Conservation (phyloP, 2,113 vertebrate genomes). For the Oophaga pumilio region DNA sequence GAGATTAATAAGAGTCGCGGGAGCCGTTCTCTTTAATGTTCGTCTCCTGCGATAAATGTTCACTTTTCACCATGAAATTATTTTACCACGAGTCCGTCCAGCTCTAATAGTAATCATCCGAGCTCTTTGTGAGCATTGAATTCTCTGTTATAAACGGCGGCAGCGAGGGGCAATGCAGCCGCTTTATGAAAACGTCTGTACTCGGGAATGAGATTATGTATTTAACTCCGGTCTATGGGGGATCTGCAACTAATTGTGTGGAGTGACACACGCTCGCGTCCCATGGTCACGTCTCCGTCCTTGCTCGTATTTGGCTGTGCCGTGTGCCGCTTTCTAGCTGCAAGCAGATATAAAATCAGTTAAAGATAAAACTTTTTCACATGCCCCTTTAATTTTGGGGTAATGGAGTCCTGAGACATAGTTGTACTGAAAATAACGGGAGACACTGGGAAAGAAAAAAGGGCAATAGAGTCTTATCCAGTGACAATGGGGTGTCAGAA, state of each 20-base stretch:
- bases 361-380: neutral
- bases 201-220: no score
- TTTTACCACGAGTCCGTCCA: slow-evolving; percentile 19
- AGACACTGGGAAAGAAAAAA: no score
- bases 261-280: neutral
- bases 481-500: no score
- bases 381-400: no score
- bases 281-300: neutral
- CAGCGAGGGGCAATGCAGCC: no score
- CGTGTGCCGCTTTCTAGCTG: neutral
- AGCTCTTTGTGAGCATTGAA: neutral
- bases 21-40: slow-evolving; percentile 14
- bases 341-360: neutral
- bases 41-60: slow-evolving; percentile 46
- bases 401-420: no score
- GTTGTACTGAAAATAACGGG: no score
- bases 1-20: neutral
- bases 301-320: neutral
- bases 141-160: no score
- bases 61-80: slow-evolving; percentile 44
- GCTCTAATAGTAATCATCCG: neutral
- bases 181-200: no score
- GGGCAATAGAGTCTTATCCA: no score
- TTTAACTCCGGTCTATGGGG: no score
- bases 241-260: no score